Base-by-base conservation (phyloP, 2,888 invertebrate genomes). In the Melolontha melolontha region DNA sequence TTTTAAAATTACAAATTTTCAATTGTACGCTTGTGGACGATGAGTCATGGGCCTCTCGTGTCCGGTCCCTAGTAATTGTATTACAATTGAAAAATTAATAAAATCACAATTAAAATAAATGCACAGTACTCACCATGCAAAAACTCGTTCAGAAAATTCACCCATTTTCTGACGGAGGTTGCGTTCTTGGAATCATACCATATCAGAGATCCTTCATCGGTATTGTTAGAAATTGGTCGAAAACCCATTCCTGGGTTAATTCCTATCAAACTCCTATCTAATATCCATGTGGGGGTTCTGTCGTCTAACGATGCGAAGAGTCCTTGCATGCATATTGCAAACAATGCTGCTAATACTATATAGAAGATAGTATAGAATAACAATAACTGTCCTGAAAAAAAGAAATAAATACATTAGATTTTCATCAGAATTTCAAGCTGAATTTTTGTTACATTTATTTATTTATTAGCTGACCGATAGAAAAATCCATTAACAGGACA, bases 361-460 rank as follows among this genome's bases (percentile, higher is more conserved):
- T 96, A 98, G 87, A 97, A 98, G 72, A 95, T 87, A 50, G 88
- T 72, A 86, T 98, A 98, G 87, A 98, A 98, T 0, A 91, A 73
- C 17, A 92, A 79, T 70, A 96, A 89, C 81, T 94, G 91, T 70
- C 89, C 96, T 96, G 88, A 22, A 90, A 88, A 65, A 77, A 75
- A 79, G 74, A 76, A 72, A 42, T 11, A 12, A 14, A 12, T 42
- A 42, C 5, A 12, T 42, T 42, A 42, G n/a, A 42, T 14, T 42
- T 42, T 1, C 42, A 11, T 5, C n/a, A 42, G 14, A 11, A 42
- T 42, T 22, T 22, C 22, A 22, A n/a, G n/a, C n/a, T n/a, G n/a
- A n/a, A n/a, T n/a, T n/a, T n/a, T n/a, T n/a, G n/a, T n/a, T n/a
- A n/a, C n/a, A n/a, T n/a, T n/a, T n/a, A n/a, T n/a, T n/a, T n/a